These are phyloP conservation scores for Epirrhoe alternata DNA, from an alignment of 2,888 invertebrate genomes.

Conservation along the genomic window DNA sequence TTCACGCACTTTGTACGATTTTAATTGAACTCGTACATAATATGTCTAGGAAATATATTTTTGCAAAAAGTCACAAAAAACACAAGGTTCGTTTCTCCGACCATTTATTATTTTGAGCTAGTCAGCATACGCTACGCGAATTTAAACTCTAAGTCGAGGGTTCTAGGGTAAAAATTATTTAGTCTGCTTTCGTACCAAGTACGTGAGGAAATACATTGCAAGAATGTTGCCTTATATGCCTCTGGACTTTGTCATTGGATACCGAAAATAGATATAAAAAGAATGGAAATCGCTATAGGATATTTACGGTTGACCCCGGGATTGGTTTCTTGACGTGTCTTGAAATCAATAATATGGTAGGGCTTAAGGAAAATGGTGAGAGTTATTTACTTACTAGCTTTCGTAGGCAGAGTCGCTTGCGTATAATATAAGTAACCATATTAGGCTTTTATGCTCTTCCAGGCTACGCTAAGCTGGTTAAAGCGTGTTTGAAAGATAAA, in stretches of 20 bases:
- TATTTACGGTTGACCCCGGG: slow-evolving; percentile 39
- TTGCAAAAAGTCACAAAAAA: neutral
- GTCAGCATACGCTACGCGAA: neutral
- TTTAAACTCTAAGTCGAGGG: slow-evolving; percentile 14
- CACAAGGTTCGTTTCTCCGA: neutral
- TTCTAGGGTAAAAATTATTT: slow-evolving; percentile 3
- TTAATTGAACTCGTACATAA: too few relatives aligned
- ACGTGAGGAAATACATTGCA: slow-evolving; percentile 40
- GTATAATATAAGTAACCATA: too few relatives aligned
- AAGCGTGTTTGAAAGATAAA: neutral
- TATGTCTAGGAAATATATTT: neutral
- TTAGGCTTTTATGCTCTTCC: too few relatives aligned
- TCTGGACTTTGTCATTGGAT: slow-evolving; percentile 30
- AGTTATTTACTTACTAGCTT: neutral
- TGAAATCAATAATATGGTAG: slow-evolving; percentile 38
- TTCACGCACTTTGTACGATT: too few relatives aligned
- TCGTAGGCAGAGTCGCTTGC: too few relatives aligned
- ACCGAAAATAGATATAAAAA: slow-evolving; percentile 43
- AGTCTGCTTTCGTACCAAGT: slow-evolving; percentile 13
- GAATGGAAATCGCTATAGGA: slow-evolving; percentile 39
- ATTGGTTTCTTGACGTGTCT: slow-evolving; percentile 43
- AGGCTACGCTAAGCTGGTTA: too few relatives aligned
- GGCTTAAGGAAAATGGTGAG: slow-evolving; percentile 16
- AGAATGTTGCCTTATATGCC: slow-evolving; percentile 33
- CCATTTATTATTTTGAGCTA: neutral